Evolutionary conservation across 2,797 vertebrate species (phyloP), one percentile per base, ranked within the genome.

Genomic region (Melanogrammus aeglefinus): DNA sequence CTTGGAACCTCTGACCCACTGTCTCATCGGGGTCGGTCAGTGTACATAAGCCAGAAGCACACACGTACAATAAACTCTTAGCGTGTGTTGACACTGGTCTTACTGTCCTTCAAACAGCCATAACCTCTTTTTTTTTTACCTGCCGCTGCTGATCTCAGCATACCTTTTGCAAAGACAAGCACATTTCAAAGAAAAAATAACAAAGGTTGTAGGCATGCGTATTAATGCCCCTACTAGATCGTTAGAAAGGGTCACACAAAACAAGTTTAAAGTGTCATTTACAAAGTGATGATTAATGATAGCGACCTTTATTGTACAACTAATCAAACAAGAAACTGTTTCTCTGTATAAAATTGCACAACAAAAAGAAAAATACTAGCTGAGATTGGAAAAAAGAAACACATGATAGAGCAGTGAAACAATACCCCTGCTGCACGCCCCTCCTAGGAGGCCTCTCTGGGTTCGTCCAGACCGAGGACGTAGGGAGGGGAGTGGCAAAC

Each of bases 61-160:
- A 69, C 63, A n/a, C 24, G 63, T 72, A 72, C 70, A 72, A 31
- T 72, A 21, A 72, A 35, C 33, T 35, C 27, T 35, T 33, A 16
- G 29, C 70, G 33, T 78, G 4, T 72, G 31, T 72, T 72, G 27
- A 72, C 70, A 72, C 70, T 35, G 33, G 33, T 72, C 70, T 33
- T 72, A 33, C 70, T 72, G 70, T 35, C 70, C 70, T 69, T 69
- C 63, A 69, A 69, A 24, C 31, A 29, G 29, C 70, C 29, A 31
- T 72, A 72, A 72, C 70, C 70, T 35, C 33, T 31, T 16, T 33
- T n/a, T 57, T 8, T 57, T n/a, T 8, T n/a, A 63, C 57, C 57
- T n/a, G 57, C 70, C 6, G 29, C 31, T 35, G 70, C 70, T 72
- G 70, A 72, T 31, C 70, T 72, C 35, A 72, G 13, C 16, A 2